Evolutionary conservation across 1,140 invertebrate species (phyloP).

Genomic region (Ephestia elutella): DNA sequence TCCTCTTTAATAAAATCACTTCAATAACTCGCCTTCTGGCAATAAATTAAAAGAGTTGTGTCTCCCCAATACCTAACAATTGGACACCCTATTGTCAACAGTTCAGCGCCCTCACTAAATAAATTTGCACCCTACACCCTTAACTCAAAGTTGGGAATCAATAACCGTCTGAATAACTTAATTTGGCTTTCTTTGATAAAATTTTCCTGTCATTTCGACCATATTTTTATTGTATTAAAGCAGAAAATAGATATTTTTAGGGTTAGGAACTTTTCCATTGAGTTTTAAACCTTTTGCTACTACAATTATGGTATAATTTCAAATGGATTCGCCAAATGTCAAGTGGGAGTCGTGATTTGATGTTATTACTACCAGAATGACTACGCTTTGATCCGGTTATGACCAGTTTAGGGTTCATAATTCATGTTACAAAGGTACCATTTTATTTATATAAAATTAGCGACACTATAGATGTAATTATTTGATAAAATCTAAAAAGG

Average conservation of each 20-base stretch:
- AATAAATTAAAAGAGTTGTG: constrained; percentile 58
- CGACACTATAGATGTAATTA: not conserved
- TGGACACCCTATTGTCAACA: constrained; percentile 18
- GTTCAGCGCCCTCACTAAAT: not conserved
- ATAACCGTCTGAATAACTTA: constrained; percentile 12
- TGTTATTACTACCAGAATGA: constrained; percentile 47
- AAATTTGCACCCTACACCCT: constrained; percentile 30
- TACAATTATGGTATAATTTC: constrained; percentile 13
- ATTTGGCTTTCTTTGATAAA: constrained; percentile 6
- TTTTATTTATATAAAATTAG: not conserved
- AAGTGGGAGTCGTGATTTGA: constrained; percentile 30
- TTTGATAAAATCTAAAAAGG: not conserved
- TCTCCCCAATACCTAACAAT: constrained; percentile 19
- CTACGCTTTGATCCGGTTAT: constrained; percentile 46
- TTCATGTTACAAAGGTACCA: not conserved
- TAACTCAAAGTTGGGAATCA: constrained; percentile 3
- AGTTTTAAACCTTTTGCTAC: too few species aligned
- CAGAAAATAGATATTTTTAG: constrained; percentile 7
- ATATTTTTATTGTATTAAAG: constrained; percentile 8
- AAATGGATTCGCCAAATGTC: constrained; percentile 1
- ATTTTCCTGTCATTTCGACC: constrained; percentile 8
- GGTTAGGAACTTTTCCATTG: too few species aligned
- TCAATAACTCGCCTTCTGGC: constrained; percentile 36
- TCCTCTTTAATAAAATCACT: constrained; percentile 39
- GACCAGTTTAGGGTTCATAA: constrained; percentile 17